Base-by-base conservation (phyloP, 2,888 invertebrate species). In the Cephalotes varians region DNA sequence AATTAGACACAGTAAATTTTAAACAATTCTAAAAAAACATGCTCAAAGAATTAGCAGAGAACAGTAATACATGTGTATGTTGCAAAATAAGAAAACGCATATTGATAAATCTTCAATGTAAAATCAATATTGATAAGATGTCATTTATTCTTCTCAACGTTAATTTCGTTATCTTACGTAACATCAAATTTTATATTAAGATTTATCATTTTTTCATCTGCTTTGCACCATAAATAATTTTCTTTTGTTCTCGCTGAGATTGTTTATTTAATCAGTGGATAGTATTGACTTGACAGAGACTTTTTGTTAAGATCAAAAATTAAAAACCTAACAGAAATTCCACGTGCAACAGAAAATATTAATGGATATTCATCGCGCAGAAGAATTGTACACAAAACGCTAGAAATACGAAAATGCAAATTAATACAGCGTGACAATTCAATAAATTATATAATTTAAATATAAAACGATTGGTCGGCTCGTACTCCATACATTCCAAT, bases 381-480 rank as follows among this genome's bases (percentile, higher is more conserved):
- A 60, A 60, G 21, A 31, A 44, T 60, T 28, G 21, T 60, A 73
- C 21, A 44, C 73, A 51, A 76, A 65, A 76, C 74, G 64, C 51
- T 76, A 76, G 65, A 76, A 76, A 51, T 76, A 65, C 5, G 37
- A 76, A 56, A 65, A 76, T 51, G n/a, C 65, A 65, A 49, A 74
- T 76, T 76, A 76, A 44, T 56, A 60, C 74, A 76, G 28, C 67
- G 67, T 67, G 54, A 67, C 54, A 76, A 67, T 67, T 67, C 51
- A 67, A 76, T 76, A 67, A 65, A 76, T 76, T 40, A 67, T 65
- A 21, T 67, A 76, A 76, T 76, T 76, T 76, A 76, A 76, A 76
- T 76, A 76, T 76, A 67, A 76, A 76, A 71, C 51, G 67, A 67
- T 76, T 28, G 54, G 51, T 31, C 28, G 54, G 54, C 54, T 76